Evolutionary conservation across 2,888 invertebrate genomes (phyloP), one percentile per base, ranked within the genome.

Genomic region (Pollenia griseotomentosa): DNA sequence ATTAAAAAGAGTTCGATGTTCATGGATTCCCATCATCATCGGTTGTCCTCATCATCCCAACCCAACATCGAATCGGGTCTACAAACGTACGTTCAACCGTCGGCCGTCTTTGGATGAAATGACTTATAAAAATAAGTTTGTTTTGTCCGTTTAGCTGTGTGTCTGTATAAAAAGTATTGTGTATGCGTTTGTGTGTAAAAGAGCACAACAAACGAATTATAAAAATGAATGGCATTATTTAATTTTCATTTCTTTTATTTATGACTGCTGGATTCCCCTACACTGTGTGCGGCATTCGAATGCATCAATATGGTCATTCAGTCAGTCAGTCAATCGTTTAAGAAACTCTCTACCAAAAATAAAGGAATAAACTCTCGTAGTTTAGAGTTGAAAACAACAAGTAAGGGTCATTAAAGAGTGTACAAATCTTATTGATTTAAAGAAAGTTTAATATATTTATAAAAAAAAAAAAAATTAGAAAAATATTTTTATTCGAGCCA

Each of bases 201-300:
- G 57, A 78, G 57, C 51, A 68, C 40, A 78, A 79, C 79, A 70
- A 68, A 86, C 75, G 83, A 88, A 89, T 89, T 89, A 89, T 88
- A 88, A 85, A 89, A 89, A 88, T 89, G 89, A 89, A 88, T 88
- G 88, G 84, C 83, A 83, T 88, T 86, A 79, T 77, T 75, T 88
- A 86, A 86, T 84, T 87, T 85, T 70, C 73, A 84, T 81, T 78
- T 83, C 46, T 79, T 79, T 66, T 73, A 80, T 74, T 85, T 81
- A 78, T 85, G 75, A 73, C 68, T 6, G 44, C n/a, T n/a, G 63
- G 68, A 78, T 42, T 80, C 75, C 87, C 88, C 82, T 83, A 87
- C 83, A 86, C 11, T 82, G 82, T 81, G 71, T 81, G 63, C 75
- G 83, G 65, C 79, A 80, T 48, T 19, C 61, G 80, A 61, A 55